Evolutionary conservation across 2,113 vertebrate species (phyloP), one percentile per base, ranked within the genome.

Genomic region (Tylochromis polylepis): DNA sequence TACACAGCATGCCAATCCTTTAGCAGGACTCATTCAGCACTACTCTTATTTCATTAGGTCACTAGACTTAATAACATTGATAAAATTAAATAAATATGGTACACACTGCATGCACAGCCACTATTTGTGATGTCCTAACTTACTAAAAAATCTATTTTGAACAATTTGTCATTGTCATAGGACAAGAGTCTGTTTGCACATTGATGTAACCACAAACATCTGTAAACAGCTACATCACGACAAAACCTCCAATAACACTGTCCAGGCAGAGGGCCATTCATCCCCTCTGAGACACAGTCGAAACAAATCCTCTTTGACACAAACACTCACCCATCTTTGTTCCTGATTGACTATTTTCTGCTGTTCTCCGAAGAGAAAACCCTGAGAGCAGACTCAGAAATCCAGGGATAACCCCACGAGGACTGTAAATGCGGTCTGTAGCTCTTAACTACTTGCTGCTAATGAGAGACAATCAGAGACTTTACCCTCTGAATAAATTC

Each of bases 391-490:
- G 75, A 81, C 3, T 58, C 31, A 6, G 49, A 83, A 70, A 88
- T 12, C 79, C 46, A 81, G 70, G 72, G 88, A 81, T 62, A 80
- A 81, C 56, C 79, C 57, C 41, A 70, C 0, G 1, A 85, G 78
- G 72, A 60, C 83, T 89, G 60, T 92, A 86, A 87, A 93, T 92
- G 81, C 80, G 16, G 85, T 83, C 81, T 43, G 84, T 70, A 59
- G 82, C 83, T 90, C 86, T 92, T 92, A 94, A 93, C 85, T 89
- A 92, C 89, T 91, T 49, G 77, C 87, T 88, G 62, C 90, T 94
- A 94, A 94, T 94, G 92, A 92, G 90, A 86, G 81, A 88, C 90
- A 93, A 95, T 94, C 86, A 94, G 82, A 83, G 88, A 87, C 92
- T 94, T 93, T 85, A 89, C 46, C 67, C 79, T 87, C 51, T 80